Evolutionary conservation across 2,888 invertebrate genomes (phyloP), one percentile per base, ranked within the genome.

Genomic region (Spilarctia lutea): DNA sequence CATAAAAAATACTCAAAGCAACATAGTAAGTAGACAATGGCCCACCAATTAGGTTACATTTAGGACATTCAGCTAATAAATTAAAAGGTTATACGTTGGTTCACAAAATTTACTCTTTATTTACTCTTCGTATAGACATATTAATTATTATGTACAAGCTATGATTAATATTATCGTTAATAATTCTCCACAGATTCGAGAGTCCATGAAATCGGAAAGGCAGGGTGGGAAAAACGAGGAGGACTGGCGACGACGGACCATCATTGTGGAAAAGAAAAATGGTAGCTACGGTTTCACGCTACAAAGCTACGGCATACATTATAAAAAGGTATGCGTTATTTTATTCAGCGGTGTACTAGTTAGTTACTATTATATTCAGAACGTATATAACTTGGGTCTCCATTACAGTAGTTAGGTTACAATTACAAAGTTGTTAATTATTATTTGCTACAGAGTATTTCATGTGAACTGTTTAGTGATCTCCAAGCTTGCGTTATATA

Each of bases 281-380:
- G 98, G 98, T 67, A 98, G 98, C 48, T 99, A 98, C 91, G 99
- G 99, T 24, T 99, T 99, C 93, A 99, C 99, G 0, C 96, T 99
- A 63, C 99, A 99, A 97, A 99, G 99, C 87, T 99, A 99, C 91
- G 99, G 99, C 56, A 99, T 99, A 78, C 99, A 99, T 91, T 99
- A 99, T 92, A 98, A 98, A 91, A 97, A 98, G 92, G 96, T 96
- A 79, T 76, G 8, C 0, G 11, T 69, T 69, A 18, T 66, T 52
- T 69, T 68, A 68, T 45, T 35, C 35, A 35, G 1, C 24, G 24
- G 11, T 24, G 20, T 11, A 13, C 24, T 65, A 20, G 7, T 65
- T 65, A 65, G 1, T 35, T 65, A 65, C 13, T 18, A 27, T 13
- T 30, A 4, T 30, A 16, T 18, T 60, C 27, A 60, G 3, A 1